phyloP scores from a whole-genome alignment of 1,140 invertebrate species.

The Bombus picipes region DNA sequence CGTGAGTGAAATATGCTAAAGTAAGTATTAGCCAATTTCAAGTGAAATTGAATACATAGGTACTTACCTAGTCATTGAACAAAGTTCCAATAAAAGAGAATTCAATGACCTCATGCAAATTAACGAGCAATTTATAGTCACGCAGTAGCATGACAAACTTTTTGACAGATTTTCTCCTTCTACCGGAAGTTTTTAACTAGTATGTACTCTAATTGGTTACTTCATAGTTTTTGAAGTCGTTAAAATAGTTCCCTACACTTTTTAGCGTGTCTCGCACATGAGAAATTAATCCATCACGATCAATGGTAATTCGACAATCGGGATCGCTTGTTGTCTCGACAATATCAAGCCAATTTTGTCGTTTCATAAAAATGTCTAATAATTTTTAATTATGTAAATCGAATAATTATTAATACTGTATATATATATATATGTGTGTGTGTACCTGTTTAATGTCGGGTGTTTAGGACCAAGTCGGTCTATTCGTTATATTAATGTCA shows the following conservation, averaged over 20 bases:
- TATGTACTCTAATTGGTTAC: background rate
- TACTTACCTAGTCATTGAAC: no score
- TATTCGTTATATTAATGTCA: conserved; percentile 30
- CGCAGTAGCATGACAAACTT: background rate
- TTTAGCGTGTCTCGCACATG: background rate
- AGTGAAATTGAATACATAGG: no score
- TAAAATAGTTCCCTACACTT: background rate
- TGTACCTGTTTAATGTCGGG: conserved; percentile 17
- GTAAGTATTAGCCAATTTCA: no score
- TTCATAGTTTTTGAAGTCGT: background rate
- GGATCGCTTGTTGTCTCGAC: no score
- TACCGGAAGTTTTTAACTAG: background rate
- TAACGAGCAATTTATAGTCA: background rate
- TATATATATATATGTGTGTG: no score
- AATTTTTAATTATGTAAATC: no score
- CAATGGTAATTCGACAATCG: background rate
- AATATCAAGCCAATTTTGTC: background rate
- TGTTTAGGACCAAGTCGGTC: conserved; percentile 39
- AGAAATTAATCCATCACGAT: background rate
- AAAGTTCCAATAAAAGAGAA: no score
- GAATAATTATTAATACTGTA: no score
- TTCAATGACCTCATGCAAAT: background rate
- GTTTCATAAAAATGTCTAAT: no score
- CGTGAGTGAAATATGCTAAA: no score
- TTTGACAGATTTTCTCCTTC: background rate